A percentile compares a stretch with the other conserved stretches of the same genome.
phyloP scores from a whole-genome alignment of 1,140 invertebrate species.

The Diachasmimorpha longicaudata region DNA sequence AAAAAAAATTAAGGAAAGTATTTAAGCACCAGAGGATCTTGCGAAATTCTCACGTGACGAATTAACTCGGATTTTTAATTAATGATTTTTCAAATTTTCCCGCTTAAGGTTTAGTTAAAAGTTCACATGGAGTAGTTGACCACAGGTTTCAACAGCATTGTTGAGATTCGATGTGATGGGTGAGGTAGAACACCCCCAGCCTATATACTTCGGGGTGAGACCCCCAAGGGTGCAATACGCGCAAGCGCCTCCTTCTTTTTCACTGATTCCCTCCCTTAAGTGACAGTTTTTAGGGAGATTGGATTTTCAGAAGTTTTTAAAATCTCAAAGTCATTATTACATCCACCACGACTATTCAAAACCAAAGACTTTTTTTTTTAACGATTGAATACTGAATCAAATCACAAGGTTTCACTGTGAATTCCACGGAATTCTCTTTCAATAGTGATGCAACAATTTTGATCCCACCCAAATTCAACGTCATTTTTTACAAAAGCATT shows the following conservation, averaged over 20 bases:
- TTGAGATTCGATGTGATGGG: slow-evolving; percentile 32
- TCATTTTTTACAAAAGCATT: too few species aligned
- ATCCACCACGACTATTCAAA: too few species aligned
- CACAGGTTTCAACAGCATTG: slow-evolving; percentile 18
- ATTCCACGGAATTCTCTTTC: too few species aligned
- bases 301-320: too few species aligned
- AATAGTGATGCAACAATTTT: too few species aligned
- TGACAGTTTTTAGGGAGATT: too few species aligned
- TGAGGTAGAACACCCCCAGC: slow-evolving; percentile 26
- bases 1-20: background rate
- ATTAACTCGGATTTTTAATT: background rate
- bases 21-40: background rate
- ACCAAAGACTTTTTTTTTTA: too few species aligned
- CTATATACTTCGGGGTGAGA: slow-evolving; percentile 33
- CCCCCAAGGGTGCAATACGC: background rate
- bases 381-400: too few species aligned
- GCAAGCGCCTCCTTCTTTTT: slow-evolving; percentile 9
- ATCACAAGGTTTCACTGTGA: too few species aligned
- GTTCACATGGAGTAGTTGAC: background rate
- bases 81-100: background rate
- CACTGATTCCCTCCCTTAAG: too few species aligned
- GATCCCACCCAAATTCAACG: too few species aligned
- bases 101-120: background rate
- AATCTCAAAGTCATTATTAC: too few species aligned
- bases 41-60: background rate